phyloP scores from a whole-genome alignment of 2,113 vertebrate species.

The Xiphophorus couchianus region DNA sequence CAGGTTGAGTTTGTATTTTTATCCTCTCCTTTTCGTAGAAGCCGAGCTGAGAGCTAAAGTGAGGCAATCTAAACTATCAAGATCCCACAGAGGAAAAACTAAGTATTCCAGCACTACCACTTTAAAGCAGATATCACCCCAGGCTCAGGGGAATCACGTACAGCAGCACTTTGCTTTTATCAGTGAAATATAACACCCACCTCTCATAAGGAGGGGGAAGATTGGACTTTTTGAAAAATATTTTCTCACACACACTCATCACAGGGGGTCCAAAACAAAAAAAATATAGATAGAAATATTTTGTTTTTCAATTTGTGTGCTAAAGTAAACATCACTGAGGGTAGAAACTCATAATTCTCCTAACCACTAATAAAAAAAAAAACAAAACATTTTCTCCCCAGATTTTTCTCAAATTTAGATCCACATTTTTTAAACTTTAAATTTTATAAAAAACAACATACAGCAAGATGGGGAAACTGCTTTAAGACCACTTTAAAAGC shows the following conservation, averaged over 20 bases:
- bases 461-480: too few relatives aligned
- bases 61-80: constrained; percentile 9
- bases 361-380: too few relatives aligned
- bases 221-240: background rate
- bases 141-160: constrained; percentile 11
- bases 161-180: constrained; percentile 13
- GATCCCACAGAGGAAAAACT: constrained; percentile 4
- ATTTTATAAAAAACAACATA: background rate
- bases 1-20: constrained; percentile 27
- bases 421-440: too few relatives aligned
- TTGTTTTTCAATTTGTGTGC: too few relatives aligned
- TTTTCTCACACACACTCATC: background rate
- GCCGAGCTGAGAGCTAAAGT: constrained; percentile 12
- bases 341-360: too few relatives aligned
- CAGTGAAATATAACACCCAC: constrained; percentile 1
- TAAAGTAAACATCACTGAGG: too few relatives aligned
- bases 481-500: background rate
- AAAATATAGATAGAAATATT: constrained; percentile 11
- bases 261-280: background rate
- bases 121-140: constrained; percentile 29
- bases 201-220: background rate
- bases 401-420: too few relatives aligned
- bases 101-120: constrained; percentile 1
- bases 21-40: background rate
- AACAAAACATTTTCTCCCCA: too few relatives aligned